Evolutionary conservation across 1,140 invertebrate genomes (phyloP).

Genomic region (Caenorhabditis briggsae): DNA sequence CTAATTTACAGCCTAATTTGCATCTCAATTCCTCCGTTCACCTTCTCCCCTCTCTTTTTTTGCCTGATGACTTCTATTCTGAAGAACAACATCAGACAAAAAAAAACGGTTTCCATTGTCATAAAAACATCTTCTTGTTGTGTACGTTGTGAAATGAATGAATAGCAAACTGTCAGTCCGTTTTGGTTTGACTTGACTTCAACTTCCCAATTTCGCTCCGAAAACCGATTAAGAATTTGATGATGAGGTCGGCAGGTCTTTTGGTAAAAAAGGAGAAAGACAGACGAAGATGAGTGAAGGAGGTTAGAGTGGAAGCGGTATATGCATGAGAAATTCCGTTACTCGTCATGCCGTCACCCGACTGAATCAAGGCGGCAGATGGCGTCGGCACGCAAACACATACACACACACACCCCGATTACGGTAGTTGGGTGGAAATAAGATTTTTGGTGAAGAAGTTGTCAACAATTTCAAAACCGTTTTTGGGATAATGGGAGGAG

Average conservation of each 20-base stretch:
- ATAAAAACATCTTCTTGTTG: conserved; percentile 45
- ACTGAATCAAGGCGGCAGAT: conserved; percentile 39
- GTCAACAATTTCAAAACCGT: neutral
- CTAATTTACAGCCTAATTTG: conserved; percentile 52
- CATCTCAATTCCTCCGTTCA: conserved; percentile 4
- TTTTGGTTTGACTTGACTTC: conserved; percentile 27
- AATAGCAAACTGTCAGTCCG: conserved; percentile 47
- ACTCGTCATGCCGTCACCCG: conserved; percentile 33
- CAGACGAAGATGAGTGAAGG: neutral
- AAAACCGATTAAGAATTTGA: conserved; percentile 52
- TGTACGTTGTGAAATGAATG: conserved; percentile 11
- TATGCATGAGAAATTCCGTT: conserved; percentile 48
- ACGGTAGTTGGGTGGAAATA: conserved; percentile 4
- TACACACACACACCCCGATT: neutral
- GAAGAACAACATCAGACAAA: neutral
- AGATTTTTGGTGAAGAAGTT: neutral
- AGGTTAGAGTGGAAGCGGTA: neutral
- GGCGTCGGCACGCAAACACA: neutral
- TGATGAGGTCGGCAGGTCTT: conserved; percentile 54
- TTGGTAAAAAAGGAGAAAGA: conserved; percentile 17
- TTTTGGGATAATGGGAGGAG: neutral
- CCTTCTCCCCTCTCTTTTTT: neutral
- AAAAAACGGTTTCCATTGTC: conserved; percentile 44
- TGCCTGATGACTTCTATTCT: neutral
- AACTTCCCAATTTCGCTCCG: neutral